Base-by-base conservation (phyloP, 2,113 vertebrate genomes). In the Peromyscus polionotus region DNA sequence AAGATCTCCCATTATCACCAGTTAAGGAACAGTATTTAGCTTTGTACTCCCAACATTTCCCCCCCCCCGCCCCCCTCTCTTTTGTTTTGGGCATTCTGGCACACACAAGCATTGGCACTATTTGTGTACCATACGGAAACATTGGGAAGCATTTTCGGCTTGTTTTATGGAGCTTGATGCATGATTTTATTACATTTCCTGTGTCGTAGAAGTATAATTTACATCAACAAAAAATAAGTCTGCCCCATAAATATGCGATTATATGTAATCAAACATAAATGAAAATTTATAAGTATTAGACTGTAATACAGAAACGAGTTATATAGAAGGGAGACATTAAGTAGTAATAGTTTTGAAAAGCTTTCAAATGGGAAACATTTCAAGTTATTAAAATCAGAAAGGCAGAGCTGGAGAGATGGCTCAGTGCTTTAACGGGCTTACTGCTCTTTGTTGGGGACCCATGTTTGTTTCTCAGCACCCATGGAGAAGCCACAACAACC, bases 301-400 rank as follows among this genome's bases (percentile, higher is more conserved):
- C 9, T 76, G 33, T 70, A 63, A 61, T 88, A 36, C 4, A 65
- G 39, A 80, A 65, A 93, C 61, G 65, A 67, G 42, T 73, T 61
- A 90, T n/a, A 83, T 3, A 92, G 8, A 88, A 33, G 16, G 19
- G 51, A 90, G 11, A 70, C 11, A 83, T 63, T 83, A 93, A 77
- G 11, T 91, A 77, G 22, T 80, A 92, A 72, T 88, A 81, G 84
- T 88, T 90, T 97, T 77, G n/a, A 16, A 83, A 75, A 65, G 5
- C 42, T 93, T 91, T 83, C 36, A 76, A 76, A 14, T 91, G 3
- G 9, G 36, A 48, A 61, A 22, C 67, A 89, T 95, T 94, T 85
- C n/a, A 95, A 68, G 39, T 92, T n/a, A 59, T 87, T 85, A 54
- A 81, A 8, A 81, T 90, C 33, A 93, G 54, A 51, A 61, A 85